phyloP scores from a whole-genome alignment of 2,113 vertebrate species.

The Calyptomena viridis region DNA sequence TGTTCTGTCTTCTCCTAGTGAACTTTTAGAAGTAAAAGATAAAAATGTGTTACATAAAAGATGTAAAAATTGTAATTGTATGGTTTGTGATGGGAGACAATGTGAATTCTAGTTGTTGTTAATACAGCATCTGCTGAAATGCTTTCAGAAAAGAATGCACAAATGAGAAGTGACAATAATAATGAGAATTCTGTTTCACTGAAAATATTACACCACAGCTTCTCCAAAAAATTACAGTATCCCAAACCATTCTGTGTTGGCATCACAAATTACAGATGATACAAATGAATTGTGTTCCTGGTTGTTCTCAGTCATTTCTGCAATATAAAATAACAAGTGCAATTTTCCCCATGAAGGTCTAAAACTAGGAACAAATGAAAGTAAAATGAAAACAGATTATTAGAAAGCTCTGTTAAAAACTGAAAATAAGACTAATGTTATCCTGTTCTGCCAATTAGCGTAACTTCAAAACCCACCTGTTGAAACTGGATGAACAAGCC shows the following conservation, averaged over 20 bases:
- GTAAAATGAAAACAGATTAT: background rate
- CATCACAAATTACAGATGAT: background rate
- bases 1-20: background rate
- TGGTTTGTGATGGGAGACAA: background rate
- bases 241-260: background rate
- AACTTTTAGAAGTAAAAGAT: background rate
- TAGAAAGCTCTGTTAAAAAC: background rate
- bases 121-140: background rate
- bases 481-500: background rate
- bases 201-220: background rate
- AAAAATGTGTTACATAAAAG: background rate
- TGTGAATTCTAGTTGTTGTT: background rate
- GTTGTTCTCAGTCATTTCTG: background rate
- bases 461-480: background rate
- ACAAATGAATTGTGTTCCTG: background rate
- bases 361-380: background rate
- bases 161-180: background rate
- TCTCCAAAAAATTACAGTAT: background rate
- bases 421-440: background rate
- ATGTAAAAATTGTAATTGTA: background rate
- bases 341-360: background rate
- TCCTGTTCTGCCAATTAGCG: background rate
- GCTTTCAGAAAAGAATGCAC: background rate
- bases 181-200: background rate
- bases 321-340: background rate